Percentiles rank a stretch among this genome's conserved stretches.
These are phyloP conservation scores for Ictalurus furcatus DNA, from an alignment of 2,113 vertebrate species.

Conservation along the genomic window DNA sequence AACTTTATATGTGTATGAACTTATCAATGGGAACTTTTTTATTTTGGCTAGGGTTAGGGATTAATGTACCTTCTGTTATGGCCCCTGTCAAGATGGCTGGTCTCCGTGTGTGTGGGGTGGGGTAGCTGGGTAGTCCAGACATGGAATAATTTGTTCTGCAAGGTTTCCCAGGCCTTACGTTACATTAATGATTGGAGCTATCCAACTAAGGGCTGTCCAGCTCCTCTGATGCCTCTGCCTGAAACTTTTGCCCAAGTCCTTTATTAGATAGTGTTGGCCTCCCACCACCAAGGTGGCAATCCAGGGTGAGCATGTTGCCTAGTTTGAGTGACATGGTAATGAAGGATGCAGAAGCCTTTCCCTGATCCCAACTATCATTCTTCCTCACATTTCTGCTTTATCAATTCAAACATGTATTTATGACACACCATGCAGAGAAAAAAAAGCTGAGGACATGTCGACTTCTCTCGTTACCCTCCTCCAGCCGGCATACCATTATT, in stretches of 20 bases:
- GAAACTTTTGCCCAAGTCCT: conserved; percentile 45
- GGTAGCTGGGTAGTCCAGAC: neutral
- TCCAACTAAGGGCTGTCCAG: too few relatives aligned
- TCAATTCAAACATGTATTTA: conserved; percentile 49
- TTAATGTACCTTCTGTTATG: too few relatives aligned
- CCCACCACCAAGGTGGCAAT: conserved; percentile 19
- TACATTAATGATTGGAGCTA: conserved; percentile 46
- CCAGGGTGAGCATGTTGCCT: conserved; percentile 30
- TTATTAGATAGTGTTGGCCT: conserved; percentile 44
- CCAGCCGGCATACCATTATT: conserved; percentile 38
- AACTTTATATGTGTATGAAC: neutral
- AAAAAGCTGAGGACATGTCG: conserved; percentile 42
- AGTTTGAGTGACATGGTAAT: conserved; percentile 47
- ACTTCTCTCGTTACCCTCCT: conserved; percentile 28
- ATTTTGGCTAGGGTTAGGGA: neutral
- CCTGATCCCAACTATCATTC: too few relatives aligned
- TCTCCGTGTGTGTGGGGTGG: too few relatives aligned
- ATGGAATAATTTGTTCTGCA: conserved; percentile 58
- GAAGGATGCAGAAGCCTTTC: conserved; percentile 43
- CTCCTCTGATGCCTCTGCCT: conserved; percentile 22
- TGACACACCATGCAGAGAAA: conserved; percentile 52
- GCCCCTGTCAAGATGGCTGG: too few relatives aligned
- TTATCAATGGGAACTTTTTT: neutral
- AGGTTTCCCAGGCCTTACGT: conserved; percentile 39
- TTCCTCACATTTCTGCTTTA: neutral